Percentiles rank a stretch among this genome's conserved stretches.
Evolutionary conservation across 2,113 vertebrate genomes (phyloP).

Genomic region (Sterna hirundo): DNA sequence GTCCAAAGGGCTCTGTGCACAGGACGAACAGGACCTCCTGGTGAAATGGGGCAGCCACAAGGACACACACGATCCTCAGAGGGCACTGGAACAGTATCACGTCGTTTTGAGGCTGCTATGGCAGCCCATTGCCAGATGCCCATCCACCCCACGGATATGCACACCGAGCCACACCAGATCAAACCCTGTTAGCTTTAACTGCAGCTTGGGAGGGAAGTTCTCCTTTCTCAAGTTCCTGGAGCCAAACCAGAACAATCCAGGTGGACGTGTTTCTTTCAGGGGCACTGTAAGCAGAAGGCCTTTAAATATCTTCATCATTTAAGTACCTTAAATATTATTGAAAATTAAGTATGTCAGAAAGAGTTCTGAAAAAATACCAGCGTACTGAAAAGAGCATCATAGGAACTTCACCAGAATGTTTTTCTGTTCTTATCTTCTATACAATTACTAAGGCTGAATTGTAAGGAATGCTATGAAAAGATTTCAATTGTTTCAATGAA

Average conservation of each 20-base stretch:
- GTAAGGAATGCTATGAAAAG: background rate
- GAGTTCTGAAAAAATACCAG: background rate
- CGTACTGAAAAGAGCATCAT: background rate
- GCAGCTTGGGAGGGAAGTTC: background rate
- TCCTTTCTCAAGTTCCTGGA: background rate
- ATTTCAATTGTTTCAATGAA: background rate
- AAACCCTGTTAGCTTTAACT: background rate
- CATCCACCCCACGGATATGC: accelerated
- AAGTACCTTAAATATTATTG: background rate
- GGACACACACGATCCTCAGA: background rate
- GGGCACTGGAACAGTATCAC: accelerated
- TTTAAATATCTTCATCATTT: background rate
- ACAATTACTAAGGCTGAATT: background rate
- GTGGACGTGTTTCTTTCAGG: too few relatives aligned
- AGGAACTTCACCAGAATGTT: background rate
- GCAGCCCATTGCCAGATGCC: accelerated
- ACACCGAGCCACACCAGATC: background rate
- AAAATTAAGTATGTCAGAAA: background rate
- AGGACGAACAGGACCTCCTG: background rate
- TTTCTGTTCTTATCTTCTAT: background rate
- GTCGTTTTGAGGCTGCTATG: background rate
- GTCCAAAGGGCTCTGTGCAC: background rate
- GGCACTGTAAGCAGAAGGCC: background rate
- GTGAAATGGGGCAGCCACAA: background rate
- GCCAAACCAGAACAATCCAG: background rate